Percentiles rank a stretch among this genome's conserved stretches.
These are phyloP conservation scores for Ploceus nigricollis DNA, from an alignment of 2,113 vertebrate genomes.

Conservation along the genomic window DNA sequence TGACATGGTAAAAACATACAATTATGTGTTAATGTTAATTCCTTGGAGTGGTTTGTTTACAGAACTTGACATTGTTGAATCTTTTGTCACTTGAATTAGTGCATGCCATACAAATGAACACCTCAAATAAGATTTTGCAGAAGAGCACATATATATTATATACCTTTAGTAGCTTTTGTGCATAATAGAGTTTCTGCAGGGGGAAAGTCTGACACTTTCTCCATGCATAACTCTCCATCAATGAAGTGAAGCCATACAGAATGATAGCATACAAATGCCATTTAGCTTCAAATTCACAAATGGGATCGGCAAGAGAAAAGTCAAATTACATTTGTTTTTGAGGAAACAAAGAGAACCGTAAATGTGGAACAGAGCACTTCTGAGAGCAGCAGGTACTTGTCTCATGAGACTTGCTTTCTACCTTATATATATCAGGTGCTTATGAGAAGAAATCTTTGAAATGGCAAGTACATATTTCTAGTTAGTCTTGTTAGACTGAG, in stretches of 20 bases:
- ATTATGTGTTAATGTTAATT: conserved; percentile 57
- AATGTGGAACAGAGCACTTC: neutral
- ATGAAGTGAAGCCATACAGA: neutral
- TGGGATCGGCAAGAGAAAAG: neutral
- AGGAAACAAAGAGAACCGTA: neutral
- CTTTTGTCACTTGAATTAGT: conserved; percentile 17
- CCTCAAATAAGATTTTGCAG: neutral
- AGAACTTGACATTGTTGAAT: conserved; percentile 7
- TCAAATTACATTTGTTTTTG: conserved; percentile 12
- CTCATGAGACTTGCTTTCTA: neutral
- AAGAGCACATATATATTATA: neutral
- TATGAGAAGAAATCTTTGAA: neutral
- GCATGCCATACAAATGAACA: neutral
- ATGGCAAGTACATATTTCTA: neutral
- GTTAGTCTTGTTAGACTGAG: neutral
- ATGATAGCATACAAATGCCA: neutral
- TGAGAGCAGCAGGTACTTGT: neutral
- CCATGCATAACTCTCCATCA: neutral
- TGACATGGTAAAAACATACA: conserved; percentile 53
- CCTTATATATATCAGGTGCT: neutral
- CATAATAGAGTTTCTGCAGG: neutral
- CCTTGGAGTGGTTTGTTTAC: conserved; percentile 32
- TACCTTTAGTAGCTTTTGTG: neutral
- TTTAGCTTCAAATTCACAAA: conserved; percentile 20
- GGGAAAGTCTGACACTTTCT: neutral